Evolutionary conservation across 2,113 vertebrate species (phyloP), one percentile per base, ranked within the genome.

Genomic region (Microtus oregoni): DNA sequence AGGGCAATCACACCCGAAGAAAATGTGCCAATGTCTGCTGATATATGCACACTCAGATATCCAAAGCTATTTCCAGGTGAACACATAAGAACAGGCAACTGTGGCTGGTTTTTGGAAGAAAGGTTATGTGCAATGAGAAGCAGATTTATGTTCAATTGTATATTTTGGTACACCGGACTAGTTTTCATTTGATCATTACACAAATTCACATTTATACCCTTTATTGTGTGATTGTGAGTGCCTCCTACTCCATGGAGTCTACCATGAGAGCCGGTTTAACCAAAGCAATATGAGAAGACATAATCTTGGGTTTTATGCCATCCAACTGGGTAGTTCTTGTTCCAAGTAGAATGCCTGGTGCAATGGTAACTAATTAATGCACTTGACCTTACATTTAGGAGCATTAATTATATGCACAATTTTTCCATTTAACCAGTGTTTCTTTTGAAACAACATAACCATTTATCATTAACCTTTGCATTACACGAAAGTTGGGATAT

Each of bases 401-500:
- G 79, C 76, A 89, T 88, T 92, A 50, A 68, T 9, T n/a, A 77
- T 72, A n/a, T 85, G 4, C 7, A 65, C 67, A 73, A 22, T 82
- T 78, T 88, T 96, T 76, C 41, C 38, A 93, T 50, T 35, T 89
- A 85, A 68, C 76, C 73, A 91, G 9, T 75, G 89, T 44, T 95
- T 96, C 17, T 87, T 90, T 65, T 79, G 11, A 61, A 90, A 90
- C 20, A 65, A 89, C 20, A 22, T 75, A 87, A 77, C 38, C 77
- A 78, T 70, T 22, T 78, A 89, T 72, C 50, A 77, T 73, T 73
- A 78, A 67, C 52, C 70, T 65, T 86, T 77, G 75, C 24, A 67
- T 90, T 94, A 41, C 76, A 91, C 70, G 44, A 94, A 86, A 61
- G 47, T 92, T 92, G 41, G 24, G 86, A 41, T n/a, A 89, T 89